Evolutionary conservation across 2,113 vertebrate genomes (phyloP), one percentile per base, ranked within the genome.

Genomic region (Symphodus melops): DNA sequence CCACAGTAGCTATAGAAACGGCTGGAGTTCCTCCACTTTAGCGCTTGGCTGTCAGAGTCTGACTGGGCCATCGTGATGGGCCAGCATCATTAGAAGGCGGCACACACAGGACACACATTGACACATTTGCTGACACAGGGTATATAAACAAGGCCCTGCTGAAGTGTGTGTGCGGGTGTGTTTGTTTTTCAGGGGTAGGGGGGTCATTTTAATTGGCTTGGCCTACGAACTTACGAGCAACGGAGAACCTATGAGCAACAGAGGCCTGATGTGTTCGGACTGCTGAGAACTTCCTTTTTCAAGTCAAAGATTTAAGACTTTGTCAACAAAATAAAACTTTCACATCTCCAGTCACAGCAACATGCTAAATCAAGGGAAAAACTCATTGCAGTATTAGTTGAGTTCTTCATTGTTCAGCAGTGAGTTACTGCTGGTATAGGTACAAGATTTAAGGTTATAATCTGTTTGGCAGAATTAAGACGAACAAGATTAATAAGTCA

Each of bases 1-100:
- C 88, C 75, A 81, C 88, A 83, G 90, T 92, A 90, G 91, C 91
- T 84, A 89, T 87, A 90, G 90, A 92, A 93, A 90, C 91, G 80
- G 89, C 84, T 91, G 91, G 92, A 93, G 91, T 93, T 92, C 83
- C 80, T 92, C 84, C 89, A 87, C 90, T 92, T 93, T 91, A 88
- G 89, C 85, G 84, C 72, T 79, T 48, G 82, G 85, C 91, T 92
- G 94, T 92, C 92, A 92, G 86, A 42, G 85, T 90, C 94, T 88
- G 87, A 84, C 90, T 90, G 90, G 79, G 91, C 85, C 80, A 71
- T 83, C 74, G 1, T 77, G 85, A 90, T 55, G 88, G 91, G 84
- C 77, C 83, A 25, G 82, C 91, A 93, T 93, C 93, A 94, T 94
- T 94, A 94, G 88, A 90, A 81, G 77, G 75, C 62, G 51, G 68